Evolutionary conservation across 2,797 vertebrate genomes (phyloP).

Genomic region (Ctenosaura bakeri): DNA sequence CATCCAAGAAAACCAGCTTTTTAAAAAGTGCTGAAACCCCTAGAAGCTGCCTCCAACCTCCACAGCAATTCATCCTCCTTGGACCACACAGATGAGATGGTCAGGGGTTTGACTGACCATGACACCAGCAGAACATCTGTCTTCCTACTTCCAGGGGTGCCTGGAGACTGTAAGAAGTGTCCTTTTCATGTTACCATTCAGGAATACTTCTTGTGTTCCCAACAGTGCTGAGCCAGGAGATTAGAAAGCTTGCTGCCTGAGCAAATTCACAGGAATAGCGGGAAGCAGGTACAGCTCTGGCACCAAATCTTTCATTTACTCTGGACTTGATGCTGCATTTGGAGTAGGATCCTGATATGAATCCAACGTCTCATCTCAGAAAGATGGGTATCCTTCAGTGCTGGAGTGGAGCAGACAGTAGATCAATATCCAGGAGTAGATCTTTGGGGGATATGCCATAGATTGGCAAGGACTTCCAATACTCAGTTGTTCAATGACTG

Average conservation of each 20-base stretch:
- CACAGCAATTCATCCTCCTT: not conserved
- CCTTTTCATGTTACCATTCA: not conserved
- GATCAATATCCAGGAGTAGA: not conserved
- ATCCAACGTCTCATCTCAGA: not conserved
- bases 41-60: not conserved
- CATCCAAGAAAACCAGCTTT: not conserved
- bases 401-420: not conserved
- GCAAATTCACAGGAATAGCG: not conserved
- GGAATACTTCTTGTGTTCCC: not conserved
- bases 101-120: conserved; percentile 6
- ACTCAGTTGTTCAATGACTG: not conserved
- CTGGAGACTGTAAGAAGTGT: not conserved
- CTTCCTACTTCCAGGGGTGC: not conserved
- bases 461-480: not conserved
- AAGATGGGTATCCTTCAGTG: not conserved
- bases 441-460: not conserved
- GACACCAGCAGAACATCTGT: not conserved
- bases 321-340: too few relatives aligned
- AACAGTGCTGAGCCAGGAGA: conserved; percentile 19
- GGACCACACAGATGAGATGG: not conserved
- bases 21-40: not conserved
- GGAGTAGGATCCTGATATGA: not conserved
- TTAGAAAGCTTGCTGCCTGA: not conserved
- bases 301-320: not conserved
- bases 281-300: not conserved